Base-by-base conservation (phyloP, 2,113 vertebrate genomes). In the Hemiscyllium ocellatum region DNA sequence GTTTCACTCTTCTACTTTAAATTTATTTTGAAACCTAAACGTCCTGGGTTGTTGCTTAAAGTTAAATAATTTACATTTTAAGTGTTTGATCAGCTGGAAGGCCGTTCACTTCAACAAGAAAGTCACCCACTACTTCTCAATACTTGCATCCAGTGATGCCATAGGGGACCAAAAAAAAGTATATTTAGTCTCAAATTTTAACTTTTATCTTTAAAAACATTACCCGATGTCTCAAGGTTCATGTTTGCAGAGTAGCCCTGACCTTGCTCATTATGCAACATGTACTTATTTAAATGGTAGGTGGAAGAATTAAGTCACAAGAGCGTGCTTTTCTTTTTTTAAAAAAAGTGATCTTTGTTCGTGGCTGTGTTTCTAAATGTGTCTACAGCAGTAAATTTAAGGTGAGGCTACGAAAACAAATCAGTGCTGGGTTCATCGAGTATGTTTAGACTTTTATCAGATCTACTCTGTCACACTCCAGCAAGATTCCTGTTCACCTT, bases 101-200 rank as follows among this genome's bases (percentile, higher is more conserved):
- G 29, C 61, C 2, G 7, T 37, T 66, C 65, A 22, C 72, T 52
- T 37, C 42, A 72, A 6, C 19, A 65, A 72, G 69, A 24, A 72
- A 95, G 20, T 29, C 68, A 70, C 37, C 61, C 10, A 50, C 72
- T 47, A 72, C 94, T 72, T 13, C 24, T 47, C 17, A 47, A 95
- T 76, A 72, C 37, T 95, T 95, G 15, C 10, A 33, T 52, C 10
- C 69, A 50, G 68, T 95, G 50, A 95, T 95, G 72, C 24, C 37
- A 52, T 13, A 33, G 86, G 83, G 83, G 80, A 20, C 17, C 70
- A 52, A 72, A 70, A 29, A 37, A 42, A 95, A 26, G 17, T 95
- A 50, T 95, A 95, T 95, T 95, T 95, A 95, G 94, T 95, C 94
- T 95, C 69, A 52, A 72, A 66, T 66, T 66, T 37, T 93, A 95